A percentile compares a stretch with the other conserved stretches of the same genome.
Conservation (phyloP, 37 sponge, comb jelly and placozoan species). For the Mnemiopsis leidyi region DNA sequence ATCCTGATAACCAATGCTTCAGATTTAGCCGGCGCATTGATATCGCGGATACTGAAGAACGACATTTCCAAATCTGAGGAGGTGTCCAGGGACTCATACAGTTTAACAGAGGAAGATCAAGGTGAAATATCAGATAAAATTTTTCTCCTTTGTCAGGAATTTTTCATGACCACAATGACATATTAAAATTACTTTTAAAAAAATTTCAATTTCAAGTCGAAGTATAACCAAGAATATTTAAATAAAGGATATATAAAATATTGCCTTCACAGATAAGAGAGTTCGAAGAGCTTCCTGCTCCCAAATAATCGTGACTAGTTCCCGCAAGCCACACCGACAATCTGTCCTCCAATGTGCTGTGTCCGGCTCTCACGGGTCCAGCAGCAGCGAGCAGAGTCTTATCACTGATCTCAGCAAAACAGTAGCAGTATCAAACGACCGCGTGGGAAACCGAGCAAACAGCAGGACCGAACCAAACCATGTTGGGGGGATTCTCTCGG, state of each 20-base stretch:
- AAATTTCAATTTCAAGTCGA: too few species aligned
- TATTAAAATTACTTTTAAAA: too few species aligned
- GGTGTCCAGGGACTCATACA: neutral
- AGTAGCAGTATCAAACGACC: neutral
- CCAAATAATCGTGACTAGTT: neutral
- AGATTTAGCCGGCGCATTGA: neutral
- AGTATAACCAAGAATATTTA: too few species aligned
- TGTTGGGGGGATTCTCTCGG: neutral
- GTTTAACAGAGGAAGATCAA: too few species aligned
- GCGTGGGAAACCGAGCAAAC: neutral
- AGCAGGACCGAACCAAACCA: neutral
- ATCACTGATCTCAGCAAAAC: neutral
- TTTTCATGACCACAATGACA: too few species aligned
- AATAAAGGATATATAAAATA: too few species aligned
- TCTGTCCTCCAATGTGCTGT: neutral
- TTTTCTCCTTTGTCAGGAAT: too few species aligned
- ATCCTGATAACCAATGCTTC: too few species aligned
- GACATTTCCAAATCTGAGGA: neutral
- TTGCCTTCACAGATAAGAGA: neutral
- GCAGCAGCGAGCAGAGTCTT: neutral
- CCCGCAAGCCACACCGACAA: neutral
- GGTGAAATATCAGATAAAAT: too few species aligned
- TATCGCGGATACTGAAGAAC: neutral
- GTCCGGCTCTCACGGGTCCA: neutral
- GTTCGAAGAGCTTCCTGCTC: neutral